Conservation (phyloP, 2,113 vertebrate species). For the Seriola aureovittata region DNA sequence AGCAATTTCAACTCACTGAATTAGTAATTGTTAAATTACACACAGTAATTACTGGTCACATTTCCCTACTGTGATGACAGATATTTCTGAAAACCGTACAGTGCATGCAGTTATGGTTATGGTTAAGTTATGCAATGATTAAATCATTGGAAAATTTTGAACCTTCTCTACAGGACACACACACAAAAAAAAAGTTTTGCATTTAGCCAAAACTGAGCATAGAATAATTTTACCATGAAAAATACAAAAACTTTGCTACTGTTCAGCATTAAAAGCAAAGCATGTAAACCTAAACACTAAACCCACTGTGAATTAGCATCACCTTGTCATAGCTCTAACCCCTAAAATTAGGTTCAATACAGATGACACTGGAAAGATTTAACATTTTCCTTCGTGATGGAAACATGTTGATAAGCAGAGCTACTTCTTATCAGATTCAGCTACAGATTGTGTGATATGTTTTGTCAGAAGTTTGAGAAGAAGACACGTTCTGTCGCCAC, state of each 20-base stretch:
- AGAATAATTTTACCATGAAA: conserved; percentile 27
- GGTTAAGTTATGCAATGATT: conserved; percentile 50
- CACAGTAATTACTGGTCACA: conserved; percentile 59
- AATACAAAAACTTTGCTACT: background rate
- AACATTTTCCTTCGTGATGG: conserved; percentile 10
- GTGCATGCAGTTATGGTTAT: conserved; percentile 39
- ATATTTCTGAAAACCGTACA: conserved; percentile 54
- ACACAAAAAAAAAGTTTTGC: conserved; percentile 8
- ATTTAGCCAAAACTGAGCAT: conserved; percentile 16
- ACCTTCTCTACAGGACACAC: conserved; percentile 9
- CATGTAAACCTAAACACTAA: background rate
- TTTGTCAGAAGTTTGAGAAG: conserved; percentile 19
- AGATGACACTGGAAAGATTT: background rate
- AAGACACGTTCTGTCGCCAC: conserved; percentile 2
- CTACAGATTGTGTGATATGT: conserved; percentile 3
- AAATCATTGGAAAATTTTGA: conserved; percentile 52
- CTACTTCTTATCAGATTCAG: conserved; percentile 5
- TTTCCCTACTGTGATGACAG: conserved; percentile 62
- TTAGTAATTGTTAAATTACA: conserved; percentile 64
- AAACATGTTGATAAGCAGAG: background rate
- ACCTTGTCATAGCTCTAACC: background rate
- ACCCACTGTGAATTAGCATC: conserved; percentile 6
- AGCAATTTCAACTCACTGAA: conserved; percentile 50
- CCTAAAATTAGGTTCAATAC: background rate
- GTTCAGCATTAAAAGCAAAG: conserved; percentile 8